Evolutionary conservation across 2,113 vertebrate species (phyloP), one percentile per base, ranked within the genome.

Genomic region (Scalopus aquaticus): DNA sequence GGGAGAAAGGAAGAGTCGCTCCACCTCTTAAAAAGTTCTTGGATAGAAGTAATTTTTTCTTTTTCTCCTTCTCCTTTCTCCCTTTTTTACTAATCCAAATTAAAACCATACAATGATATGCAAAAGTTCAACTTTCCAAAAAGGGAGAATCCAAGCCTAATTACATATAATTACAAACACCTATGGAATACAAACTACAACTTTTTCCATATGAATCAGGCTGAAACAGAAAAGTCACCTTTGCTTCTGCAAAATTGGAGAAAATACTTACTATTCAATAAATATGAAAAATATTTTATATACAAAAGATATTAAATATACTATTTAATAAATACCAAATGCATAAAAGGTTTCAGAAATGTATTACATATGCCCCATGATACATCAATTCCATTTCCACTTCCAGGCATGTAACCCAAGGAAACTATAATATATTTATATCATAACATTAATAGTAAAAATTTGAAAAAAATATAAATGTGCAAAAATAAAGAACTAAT

Each of bases 401-500:
- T 51, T 79, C 12, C 28, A 15, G 58, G 39, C 39, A 49, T 0
- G 20, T 49, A 30, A 46, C 26, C 35, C 24, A 56, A 49, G 17
- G 35, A 89, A 88, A 35, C 3, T 37, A 60, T 30, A 37, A 51
- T 15, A 70, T n/a, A 44, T 69, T 62, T 62, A 13, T 20, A 32
- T 73, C 10, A 56, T 22, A 20, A 19, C 8, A 74, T 39, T 84
- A 37, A 64, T 51, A 81, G n/a, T 39, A 35, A 77, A 54, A 72
- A 35, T 19, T 72, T 81, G 44, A 86, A 85, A 95, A 44, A 72
- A 56, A 76, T 60, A 9, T 79, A 73, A 80, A 85, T 19, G 6
- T 20, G 16, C 46, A 90, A 28, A 8, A 49, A 30, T 32, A 42
- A 60, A 6, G 39, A 13, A 15, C 12, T 79, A 26, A 7, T 44